Evolutionary conservation across 2,797 vertebrate genomes (phyloP), one percentile per base, ranked within the genome.

Genomic region (Sandelia bainsii): DNA sequence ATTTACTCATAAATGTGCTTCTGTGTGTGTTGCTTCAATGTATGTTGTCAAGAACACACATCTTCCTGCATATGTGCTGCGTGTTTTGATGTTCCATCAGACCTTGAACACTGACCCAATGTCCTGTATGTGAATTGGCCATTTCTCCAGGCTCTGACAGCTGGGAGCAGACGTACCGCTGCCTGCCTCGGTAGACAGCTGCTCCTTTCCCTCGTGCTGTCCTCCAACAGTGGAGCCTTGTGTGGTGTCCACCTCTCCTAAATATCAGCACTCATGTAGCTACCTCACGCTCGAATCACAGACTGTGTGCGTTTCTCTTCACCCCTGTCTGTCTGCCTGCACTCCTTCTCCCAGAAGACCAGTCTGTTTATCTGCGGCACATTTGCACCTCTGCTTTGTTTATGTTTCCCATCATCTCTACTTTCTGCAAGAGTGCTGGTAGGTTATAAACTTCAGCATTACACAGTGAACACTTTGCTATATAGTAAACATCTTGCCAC

Each of bases 71-170:
- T 75, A 62, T 69, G 51, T 20, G 52, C 5, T 5, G 61, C 16
- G 17, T 37, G 75, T 63, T 61, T 75, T 53, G 54, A 85, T 81
- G 64, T 73, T 48, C 79, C 71, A 58, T 82, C 86, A 77, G 81
- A 67, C 83, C 81, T 80, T 83, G 70, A 92, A 91, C 91, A 92
- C 86, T 89, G 87, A 82, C 73, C 82, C 87, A 90, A 87, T 91
- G 92, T 90, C 81, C 86, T 79, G 83, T 44, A 50, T 79, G 83
- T 91, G 87, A 92, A 92, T 90, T 72, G 82, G 27, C 71, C 82
- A 74, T 87, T 88, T 89, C 80, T 90, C 85, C 72, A 22, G 72
- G 72, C 81, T 72, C 85, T 82, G 86, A 91, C 90, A 93, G 90
- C 89, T 90, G 88, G 69, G 65, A 48, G 75, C 51, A 25, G 69